Base-by-base conservation (phyloP, 2,888 invertebrate species). In the Spialia ferax region DNA sequence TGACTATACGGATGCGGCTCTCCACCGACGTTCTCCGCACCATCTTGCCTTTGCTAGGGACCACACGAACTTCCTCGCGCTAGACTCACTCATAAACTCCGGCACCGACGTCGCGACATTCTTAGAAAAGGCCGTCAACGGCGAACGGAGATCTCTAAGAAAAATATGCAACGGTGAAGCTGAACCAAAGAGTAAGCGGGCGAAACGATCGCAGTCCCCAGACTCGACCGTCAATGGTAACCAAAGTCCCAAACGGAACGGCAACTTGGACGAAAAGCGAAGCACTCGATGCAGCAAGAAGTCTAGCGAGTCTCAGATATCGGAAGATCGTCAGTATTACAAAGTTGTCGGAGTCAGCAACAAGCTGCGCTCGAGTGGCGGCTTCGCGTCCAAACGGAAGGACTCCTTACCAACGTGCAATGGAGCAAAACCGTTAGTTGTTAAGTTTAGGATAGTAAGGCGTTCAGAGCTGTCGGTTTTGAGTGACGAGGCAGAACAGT, bases 401-500 rank as follows among this genome's bases (percentile, higher is more conserved):
- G 90, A 88, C 13, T 86, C 88, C 0, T 81, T 86, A 1, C 84
- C 95, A 18, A 94, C 95, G 66, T 95, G 95, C 48, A 95, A 95
- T 74, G 93, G 93, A 42, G 77, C 90, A 0, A 87, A 90, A 57
- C 91, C 95, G 0, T 90, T 96, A 26, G 96, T 97, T 22, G 97
- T 97, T 0, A 96, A 97, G 78, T 96, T 97, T 68, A 95, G 96
- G 63, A 96, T 97, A 72, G 95, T 97, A 18, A 93, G 97, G 4
- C 95, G 95, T 60, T 96, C 97, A 0, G 97, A 97, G 83, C 80
- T 97, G 60, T 95, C 96, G 0, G 95, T 96, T 60, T 86, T 98
- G 57, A 97, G 97, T 78, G 97, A 97, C 75, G 97, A 98, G 83
- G 98, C 98, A 0, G 97, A 97, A 77, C 97, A 96, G 75, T 98